These are phyloP conservation scores for Mycalesis mineus DNA, from an alignment of 2,888 invertebrate species.

Conservation along the genomic window DNA sequence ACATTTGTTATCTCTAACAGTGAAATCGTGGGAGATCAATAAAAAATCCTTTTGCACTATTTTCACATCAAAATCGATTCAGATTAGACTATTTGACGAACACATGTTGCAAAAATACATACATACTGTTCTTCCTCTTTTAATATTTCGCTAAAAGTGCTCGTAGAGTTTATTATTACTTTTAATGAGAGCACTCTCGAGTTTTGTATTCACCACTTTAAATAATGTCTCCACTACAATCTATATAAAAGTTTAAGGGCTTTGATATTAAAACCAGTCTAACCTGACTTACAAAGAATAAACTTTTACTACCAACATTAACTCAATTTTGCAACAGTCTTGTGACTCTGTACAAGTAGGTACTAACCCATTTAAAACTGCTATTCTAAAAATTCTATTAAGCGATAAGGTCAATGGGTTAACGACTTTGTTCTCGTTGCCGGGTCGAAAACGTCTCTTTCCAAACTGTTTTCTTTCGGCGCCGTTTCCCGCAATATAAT, in stretches of 20 bases:
- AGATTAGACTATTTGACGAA: no score
- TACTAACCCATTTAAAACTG: conserved; percentile 7
- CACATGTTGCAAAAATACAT: no score
- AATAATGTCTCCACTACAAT: neutral
- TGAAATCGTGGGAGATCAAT: no score
- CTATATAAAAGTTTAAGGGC: neutral
- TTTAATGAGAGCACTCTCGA: no score
- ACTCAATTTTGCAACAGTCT: conserved; percentile 4
- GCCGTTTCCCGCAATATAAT: conserved; percentile 19
- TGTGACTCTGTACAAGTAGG: neutral
- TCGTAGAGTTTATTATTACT: no score
- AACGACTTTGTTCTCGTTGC: conserved; percentile 28
- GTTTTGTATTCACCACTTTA: neutral
- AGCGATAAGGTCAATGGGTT: conserved; percentile 38
- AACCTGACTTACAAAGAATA: neutral
- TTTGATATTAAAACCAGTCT: neutral
- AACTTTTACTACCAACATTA: neutral
- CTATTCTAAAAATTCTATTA: conserved; percentile 15
- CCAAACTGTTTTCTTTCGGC: conserved; percentile 19
- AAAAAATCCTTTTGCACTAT: no score
- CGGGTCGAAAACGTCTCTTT: conserved; percentile 16
- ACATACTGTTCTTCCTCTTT: no score
- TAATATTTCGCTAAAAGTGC: no score
- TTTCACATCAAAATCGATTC: no score
- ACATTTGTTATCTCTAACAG: no score